These are phyloP conservation scores for Zaprionus inermis DNA, from an alignment of 1,140 invertebrate genomes.

Conservation along the genomic window DNA sequence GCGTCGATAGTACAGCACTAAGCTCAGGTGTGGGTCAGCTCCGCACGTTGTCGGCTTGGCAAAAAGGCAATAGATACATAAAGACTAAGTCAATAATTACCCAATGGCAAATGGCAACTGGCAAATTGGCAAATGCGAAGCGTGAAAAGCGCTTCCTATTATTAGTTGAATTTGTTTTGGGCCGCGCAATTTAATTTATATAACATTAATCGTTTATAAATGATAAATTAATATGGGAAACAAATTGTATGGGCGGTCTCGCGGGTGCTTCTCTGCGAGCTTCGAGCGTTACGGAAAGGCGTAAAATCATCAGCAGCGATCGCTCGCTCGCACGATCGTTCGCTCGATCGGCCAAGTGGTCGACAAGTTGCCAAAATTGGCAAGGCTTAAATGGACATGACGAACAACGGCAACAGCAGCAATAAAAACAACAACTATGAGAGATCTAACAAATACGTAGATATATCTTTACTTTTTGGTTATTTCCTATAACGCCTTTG, in stretches of 20 bases:
- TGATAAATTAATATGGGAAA: slow-evolving; percentile 83
- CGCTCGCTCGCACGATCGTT: too few species aligned
- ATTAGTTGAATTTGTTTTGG: slow-evolving; percentile 81
- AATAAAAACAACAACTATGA: slow-evolving; percentile 16
- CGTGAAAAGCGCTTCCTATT: slow-evolving; percentile 82
- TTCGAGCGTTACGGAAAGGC: slow-evolving; percentile 40
- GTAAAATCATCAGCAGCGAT: slow-evolving; percentile 51
- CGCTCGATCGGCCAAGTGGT: slow-evolving; percentile 52
- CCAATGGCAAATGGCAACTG: slow-evolving; percentile 34
- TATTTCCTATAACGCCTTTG: slow-evolving; percentile 74
- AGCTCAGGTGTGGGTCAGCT: slow-evolving; percentile 17
- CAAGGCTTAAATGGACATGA: slow-evolving; percentile 76
- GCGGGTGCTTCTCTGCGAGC: slow-evolving; percentile 37
- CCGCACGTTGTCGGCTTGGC: slow-evolving; percentile 34
- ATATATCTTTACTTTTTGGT: slow-evolving; percentile 42
- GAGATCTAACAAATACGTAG: slow-evolving; percentile 1
- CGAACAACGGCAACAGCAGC: slow-evolving; percentile 46
- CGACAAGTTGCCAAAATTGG: slow-evolving; percentile 81
- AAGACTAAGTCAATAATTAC: slow-evolving; percentile 74
- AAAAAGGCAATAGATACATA: slow-evolving; percentile 23
- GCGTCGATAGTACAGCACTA: too few species aligned
- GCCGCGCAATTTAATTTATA: slow-evolving; percentile 81
- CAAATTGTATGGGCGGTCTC: slow-evolving; percentile 71
- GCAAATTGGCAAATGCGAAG: slow-evolving; percentile 35
- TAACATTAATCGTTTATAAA: slow-evolving; percentile 82